Conservation (phyloP, 1,140 invertebrate species). For the Pachypsylla venusta region DNA sequence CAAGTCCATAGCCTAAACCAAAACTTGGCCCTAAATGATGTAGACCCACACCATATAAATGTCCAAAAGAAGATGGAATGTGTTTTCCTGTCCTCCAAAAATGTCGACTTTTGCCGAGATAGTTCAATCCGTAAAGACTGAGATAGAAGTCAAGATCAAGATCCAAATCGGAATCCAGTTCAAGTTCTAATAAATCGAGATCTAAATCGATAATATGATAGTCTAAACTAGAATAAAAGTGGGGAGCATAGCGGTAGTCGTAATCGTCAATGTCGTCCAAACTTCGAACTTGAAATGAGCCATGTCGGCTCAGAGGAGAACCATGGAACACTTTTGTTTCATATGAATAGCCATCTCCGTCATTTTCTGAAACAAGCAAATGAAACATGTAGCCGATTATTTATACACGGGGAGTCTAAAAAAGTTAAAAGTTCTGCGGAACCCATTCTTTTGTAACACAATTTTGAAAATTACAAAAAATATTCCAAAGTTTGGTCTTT, state of each 20-base stretch:
- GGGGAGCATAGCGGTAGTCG: background rate
- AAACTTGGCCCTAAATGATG: background rate
- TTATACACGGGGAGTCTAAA: no score
- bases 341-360: background rate
- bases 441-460: no score
- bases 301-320: background rate
- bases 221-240: background rate
- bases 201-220: background rate
- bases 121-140: slow-evolving; percentile 4
- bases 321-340: slow-evolving; percentile 4
- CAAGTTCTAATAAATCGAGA: background rate
- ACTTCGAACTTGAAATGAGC: background rate
- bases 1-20: background rate
- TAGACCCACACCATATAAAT: background rate
- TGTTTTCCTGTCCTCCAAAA: slow-evolving; percentile 3
- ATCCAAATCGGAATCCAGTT: background rate
- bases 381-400: no score
- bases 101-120: background rate
- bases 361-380: background rate
- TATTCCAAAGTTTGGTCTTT: no score
- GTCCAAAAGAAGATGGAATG: background rate
- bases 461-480: no score
- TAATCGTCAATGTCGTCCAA: background rate
- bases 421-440: no score
- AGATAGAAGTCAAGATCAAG: background rate